Base-by-base conservation (phyloP, 1,140 invertebrate species). In the Drosophila grimshawi region DNA sequence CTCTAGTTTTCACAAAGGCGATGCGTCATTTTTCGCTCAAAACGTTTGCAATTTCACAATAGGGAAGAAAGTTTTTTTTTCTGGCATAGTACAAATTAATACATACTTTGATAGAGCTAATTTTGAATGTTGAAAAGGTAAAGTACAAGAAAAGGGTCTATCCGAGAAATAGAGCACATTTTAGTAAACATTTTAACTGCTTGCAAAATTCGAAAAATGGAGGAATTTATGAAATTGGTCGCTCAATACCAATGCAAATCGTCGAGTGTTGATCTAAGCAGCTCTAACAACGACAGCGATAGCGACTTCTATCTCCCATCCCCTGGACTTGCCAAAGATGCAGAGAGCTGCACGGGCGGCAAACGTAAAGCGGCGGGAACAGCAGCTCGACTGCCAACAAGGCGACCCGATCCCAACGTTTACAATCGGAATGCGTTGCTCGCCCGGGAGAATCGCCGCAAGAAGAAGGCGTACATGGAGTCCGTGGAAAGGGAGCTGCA, bases 401-500 rank as follows among this genome's bases (percentile, higher is more conserved):
- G 89, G 32, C 45, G 77, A 6, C 89, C 89, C 0, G 74, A 91
- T 76, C 82, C 83, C 33, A 90, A 91, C 33, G 70, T 88, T 3
- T 81, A 78, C 29, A 91, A 91, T 66, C 63, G 89, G 45, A 95
- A 95, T 78, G 94, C 94, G 0, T 63, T 94, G 33, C 93, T 94
- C 92, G 94, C 94, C 3, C 88, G 94, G 2, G 93, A 94, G 69
- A 95, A 95, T 80, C 91, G 94, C 5, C 93, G 93, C 3, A 93
- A 92, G 2, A 95, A 95, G 62, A 95, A 95, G 73, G 92, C 93
- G 10, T 94, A 95, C 60, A 53, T 95, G 4, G 92, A 94, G 59
- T 93, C 92, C 43, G 92, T 95, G 3, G 94, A 95, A 73, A 93
- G 88, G n/a, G 93, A 94, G 68, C 67, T 94, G 0, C 65, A 85